Percentiles rank a stretch among this genome's conserved stretches.
Evolutionary conservation across 2,113 vertebrate species (phyloP).

Genomic region (Melanerpes aurifrons): DNA sequence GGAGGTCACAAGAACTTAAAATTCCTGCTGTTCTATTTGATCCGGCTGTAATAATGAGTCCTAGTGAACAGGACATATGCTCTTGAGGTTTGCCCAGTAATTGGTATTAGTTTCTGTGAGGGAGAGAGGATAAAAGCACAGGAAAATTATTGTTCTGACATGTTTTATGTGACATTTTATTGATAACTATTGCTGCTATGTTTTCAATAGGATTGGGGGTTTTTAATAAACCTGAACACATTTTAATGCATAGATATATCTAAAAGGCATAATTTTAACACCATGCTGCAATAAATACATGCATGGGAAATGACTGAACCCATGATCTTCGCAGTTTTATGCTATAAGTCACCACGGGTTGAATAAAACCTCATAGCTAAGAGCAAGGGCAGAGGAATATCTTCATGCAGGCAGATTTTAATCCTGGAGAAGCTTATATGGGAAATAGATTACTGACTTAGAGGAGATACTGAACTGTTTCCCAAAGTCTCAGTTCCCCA

Average conservation of each 20-base stretch:
- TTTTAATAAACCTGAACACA: background rate
- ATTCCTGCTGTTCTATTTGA: background rate
- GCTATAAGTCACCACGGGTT: background rate
- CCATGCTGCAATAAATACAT: background rate
- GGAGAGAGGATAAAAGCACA: background rate
- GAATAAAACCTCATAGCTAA: background rate
- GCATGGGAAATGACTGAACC: background rate
- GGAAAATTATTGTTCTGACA: conserved; percentile 4
- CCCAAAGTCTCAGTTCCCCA: background rate
- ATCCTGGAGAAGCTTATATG: background rate
- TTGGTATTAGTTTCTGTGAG: background rate
- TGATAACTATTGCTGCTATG: background rate
- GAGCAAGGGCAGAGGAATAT: background rate
- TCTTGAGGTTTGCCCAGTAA: background rate
- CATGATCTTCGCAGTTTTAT: background rate
- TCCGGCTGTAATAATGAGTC: background rate
- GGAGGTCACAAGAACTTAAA: background rate
- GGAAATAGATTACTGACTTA: background rate
- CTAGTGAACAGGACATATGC: background rate
- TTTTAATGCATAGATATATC: background rate
- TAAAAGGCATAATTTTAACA: background rate
- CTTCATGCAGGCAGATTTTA: background rate
- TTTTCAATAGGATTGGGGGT: background rate
- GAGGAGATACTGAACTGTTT: background rate
- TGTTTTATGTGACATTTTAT: background rate